Evolutionary conservation across 2,888 invertebrate genomes (phyloP), one percentile per base, ranked within the genome.

Genomic region (Caradrina clavipalpis): DNA sequence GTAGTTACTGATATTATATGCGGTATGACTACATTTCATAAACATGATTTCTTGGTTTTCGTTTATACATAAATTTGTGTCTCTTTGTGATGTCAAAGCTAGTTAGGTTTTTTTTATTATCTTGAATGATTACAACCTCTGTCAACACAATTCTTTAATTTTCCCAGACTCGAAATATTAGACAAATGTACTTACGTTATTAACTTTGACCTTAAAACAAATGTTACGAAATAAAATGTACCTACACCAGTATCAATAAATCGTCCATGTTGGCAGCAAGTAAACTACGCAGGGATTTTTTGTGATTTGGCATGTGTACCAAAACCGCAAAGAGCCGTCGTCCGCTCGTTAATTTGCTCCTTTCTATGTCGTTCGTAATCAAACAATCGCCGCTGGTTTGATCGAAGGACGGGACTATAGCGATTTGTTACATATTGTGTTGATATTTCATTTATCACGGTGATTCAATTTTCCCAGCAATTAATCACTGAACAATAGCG

Each of bases 381-480:
- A 87, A 86, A 85, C 85, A 86, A 86, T 86, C 81, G 73, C 72
- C 76, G 72, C 55, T 35, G 69, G 67, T 61, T 69, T 83, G 87
- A 87, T 89, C 83, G 88, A 87, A 88, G 86, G 85, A 82, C 82
- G 83, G 72, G 75, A 82, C 82, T 83, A 81, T 69, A 83, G 74
- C 86, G 85, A 90, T 90, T 91, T 91, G 89, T 89, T 89, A 88
- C 89, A 90, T 88, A 89, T 89, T 91, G 89, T 90, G 89, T 86
- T 88, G 89, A 87, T 90, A 88, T 91, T 92, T 91, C 90, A 91
- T 91, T 91, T 89, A 90, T 91, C 90, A 90, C 84, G 85, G 87
- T 86, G 84, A 88, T 92, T 92, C 91, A 92, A 91, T 92, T 91
- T 92, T 88, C 87, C 81, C 82, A 84, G 85, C 88, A 88, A 92